phyloP scores from a whole-genome alignment of 1,140 invertebrate genomes.

The Apis dorsata region DNA sequence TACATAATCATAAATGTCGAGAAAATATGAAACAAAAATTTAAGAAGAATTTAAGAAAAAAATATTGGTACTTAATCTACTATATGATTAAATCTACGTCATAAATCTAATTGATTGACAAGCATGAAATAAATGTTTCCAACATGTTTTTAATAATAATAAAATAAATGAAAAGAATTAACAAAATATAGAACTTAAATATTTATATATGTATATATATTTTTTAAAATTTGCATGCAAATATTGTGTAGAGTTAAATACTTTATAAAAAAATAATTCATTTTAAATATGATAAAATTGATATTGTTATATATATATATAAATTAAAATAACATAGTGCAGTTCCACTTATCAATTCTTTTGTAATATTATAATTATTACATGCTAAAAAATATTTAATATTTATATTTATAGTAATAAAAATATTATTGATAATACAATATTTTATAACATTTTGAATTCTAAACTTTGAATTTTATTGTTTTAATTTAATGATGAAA shows the following conservation, averaged over 20 bases:
- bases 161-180: constrained; percentile 22
- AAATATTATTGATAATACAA: constrained; percentile 13
- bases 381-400: constrained; percentile 40
- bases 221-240: constrained; percentile 47
- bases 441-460: neutral
- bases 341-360: constrained; percentile 25
- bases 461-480: neutral
- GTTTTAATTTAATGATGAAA: neutral
- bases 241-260: constrained; percentile 2
- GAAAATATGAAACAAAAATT: constrained; percentile 23
- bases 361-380: constrained; percentile 25
- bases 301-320: neutral
- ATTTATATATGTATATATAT: constrained; percentile 23
- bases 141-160: constrained; percentile 14
- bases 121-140: constrained; percentile 43
- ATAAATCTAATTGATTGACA: constrained; percentile 45
- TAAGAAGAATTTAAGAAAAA: constrained; percentile 32
- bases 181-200: neutral
- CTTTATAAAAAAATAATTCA: neutral
- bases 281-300: neutral
- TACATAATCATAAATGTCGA: constrained; percentile 45
- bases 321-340: constrained; percentile 44
- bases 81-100: constrained; percentile 31
- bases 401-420: neutral
- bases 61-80: constrained; percentile 64